Conservation (phyloP, 2,888 invertebrate species). For the Epinotia ramella region DNA sequence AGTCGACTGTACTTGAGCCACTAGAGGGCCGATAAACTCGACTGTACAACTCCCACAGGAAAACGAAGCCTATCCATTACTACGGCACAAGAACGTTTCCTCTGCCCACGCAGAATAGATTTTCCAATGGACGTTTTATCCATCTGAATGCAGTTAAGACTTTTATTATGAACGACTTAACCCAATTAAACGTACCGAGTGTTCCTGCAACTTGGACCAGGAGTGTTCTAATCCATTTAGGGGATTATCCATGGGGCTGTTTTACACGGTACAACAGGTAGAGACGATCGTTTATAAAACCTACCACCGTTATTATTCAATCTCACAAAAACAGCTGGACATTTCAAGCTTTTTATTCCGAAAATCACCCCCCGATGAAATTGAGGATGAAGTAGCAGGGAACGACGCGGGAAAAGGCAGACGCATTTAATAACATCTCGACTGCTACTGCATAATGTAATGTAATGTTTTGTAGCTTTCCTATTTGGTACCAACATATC, state of each 20-base stretch:
- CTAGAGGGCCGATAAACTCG: background rate
- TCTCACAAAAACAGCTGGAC: too few species aligned
- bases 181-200: slow-evolving; percentile 11
- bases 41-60: background rate
- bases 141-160: slow-evolving; percentile 8
- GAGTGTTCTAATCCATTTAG: slow-evolving; percentile 18
- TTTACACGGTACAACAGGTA: background rate
- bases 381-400: too few species aligned
- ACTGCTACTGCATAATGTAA: too few species aligned
- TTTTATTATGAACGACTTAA: slow-evolving; percentile 22
- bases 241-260: slow-evolving; percentile 14
- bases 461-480: too few species aligned
- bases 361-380: too few species aligned
- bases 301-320: too few species aligned
- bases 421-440: too few species aligned
- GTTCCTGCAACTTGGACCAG: slow-evolving; percentile 12
- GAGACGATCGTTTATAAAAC: too few species aligned
- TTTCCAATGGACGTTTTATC: background rate
- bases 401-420: too few species aligned
- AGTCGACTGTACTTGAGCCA: too few species aligned
- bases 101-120: background rate
- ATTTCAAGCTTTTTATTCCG: too few species aligned
- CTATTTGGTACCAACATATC: too few species aligned
- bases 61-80: background rate
- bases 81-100: background rate